Evolutionary conservation across 2,888 invertebrate species (phyloP).

Genomic region (Tenthredo notha): DNA sequence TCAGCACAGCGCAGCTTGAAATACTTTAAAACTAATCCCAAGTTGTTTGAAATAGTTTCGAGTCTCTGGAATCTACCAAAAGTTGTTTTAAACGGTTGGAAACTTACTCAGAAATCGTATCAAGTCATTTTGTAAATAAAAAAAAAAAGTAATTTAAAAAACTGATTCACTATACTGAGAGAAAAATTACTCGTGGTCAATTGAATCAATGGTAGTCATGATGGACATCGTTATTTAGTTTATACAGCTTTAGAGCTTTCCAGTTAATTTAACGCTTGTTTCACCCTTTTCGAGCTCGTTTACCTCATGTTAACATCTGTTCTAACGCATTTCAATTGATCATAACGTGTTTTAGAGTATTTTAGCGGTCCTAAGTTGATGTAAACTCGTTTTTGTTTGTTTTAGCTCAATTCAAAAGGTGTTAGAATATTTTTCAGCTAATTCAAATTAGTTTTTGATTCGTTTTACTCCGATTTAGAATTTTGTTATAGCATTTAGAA

Average conservation of each 20-base stretch:
- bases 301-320: not conserved
- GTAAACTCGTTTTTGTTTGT: not conserved
- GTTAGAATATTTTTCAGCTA: not conserved
- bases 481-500: not conserved
- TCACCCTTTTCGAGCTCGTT: not conserved
- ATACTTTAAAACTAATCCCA: no score
- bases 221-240: not conserved
- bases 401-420: not conserved
- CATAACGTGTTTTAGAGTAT: not conserved
- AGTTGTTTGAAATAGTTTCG: no score
- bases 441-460: not conserved
- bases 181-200: not conserved
- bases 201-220: not conserved
- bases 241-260: not conserved
- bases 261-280: not conserved
- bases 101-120: not conserved
- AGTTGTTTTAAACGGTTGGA: not conserved
- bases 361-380: not conserved
- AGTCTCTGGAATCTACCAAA: not conserved
- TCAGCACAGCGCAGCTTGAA: no score
- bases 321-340: not conserved
- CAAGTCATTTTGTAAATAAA: not conserved
- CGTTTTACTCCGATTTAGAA: not conserved
- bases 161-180: not conserved
- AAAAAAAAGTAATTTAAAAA: not conserved